These are phyloP conservation scores for Aphelenchoides bicaudatus DNA, from an alignment of 2,888 invertebrate species.

Conservation along the genomic window DNA sequence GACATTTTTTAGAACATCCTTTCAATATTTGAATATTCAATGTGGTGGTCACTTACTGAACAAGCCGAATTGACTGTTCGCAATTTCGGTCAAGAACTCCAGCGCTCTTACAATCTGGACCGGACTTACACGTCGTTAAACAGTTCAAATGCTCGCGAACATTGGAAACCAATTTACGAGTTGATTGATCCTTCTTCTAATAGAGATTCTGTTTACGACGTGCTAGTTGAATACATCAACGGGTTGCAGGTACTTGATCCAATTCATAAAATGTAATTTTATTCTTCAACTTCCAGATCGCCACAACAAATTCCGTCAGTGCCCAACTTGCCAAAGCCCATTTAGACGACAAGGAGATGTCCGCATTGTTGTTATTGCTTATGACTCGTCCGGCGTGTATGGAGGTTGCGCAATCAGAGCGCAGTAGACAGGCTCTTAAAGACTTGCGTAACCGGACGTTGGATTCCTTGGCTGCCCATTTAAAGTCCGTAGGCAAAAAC, in stretches of 20 bases:
- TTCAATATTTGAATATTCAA: conserved; percentile 6
- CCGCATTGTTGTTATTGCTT: conserved; percentile 6
- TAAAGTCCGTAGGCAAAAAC: neutral
- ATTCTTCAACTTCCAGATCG: conserved; percentile 14
- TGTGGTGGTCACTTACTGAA: conserved; percentile 15
- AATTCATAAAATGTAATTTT: too few relatives aligned
- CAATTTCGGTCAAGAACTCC: conserved; percentile 12
- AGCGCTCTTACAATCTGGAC: conserved; percentile 18
- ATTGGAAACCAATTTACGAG: neutral
- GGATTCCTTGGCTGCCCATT: neutral
- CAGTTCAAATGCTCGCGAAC: neutral
- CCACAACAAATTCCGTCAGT: conserved; percentile 5
- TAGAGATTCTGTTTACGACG: neutral
- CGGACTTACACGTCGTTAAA: conserved; percentile 11
- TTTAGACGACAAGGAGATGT: conserved; percentile 14
- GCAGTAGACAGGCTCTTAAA: neutral
- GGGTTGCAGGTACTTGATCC: too few relatives aligned
- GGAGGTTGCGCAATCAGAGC: neutral
- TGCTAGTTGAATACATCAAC: conserved; percentile 12
- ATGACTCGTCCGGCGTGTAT: conserved; percentile 11
- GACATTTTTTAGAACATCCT: conserved; percentile 4
- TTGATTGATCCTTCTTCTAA: neutral
- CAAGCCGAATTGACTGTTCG: conserved; percentile 3
- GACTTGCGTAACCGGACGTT: conserved; percentile 3
- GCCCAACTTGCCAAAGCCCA: neutral